These are phyloP conservation scores for Pogonomyrmex barbatus DNA, from an alignment of 1,140 invertebrate species.

Conservation along the genomic window DNA sequence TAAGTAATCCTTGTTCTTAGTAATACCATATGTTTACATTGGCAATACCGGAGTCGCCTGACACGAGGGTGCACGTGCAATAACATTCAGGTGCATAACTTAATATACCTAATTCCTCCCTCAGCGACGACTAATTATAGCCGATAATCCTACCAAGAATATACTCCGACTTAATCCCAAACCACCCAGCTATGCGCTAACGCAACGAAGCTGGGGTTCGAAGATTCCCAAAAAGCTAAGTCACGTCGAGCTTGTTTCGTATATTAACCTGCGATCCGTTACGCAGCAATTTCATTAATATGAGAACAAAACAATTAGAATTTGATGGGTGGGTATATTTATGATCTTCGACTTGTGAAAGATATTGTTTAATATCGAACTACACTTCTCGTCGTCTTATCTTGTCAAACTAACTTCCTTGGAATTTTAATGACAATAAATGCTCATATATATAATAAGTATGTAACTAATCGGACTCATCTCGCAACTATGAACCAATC, in stretches of 20 bases:
- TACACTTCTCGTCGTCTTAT: conserved; percentile 6
- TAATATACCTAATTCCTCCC: conserved; percentile 64
- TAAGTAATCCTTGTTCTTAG: conserved; percentile 61
- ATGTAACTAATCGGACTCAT: conserved; percentile 11
- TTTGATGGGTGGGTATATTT: conserved; percentile 8
- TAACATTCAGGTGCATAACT: conserved; percentile 78
- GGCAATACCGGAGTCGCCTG: conserved; percentile 58
- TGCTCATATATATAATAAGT: neutral
- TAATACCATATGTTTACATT: conserved; percentile 73
- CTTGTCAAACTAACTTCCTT: conserved; percentile 6
- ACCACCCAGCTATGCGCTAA: conserved; percentile 7
- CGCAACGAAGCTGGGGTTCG: conserved; percentile 5
- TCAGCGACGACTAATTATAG: conserved; percentile 71
- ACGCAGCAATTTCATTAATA: conserved; percentile 56
- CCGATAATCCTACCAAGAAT: conserved; percentile 72
- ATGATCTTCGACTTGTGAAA: conserved; percentile 27
- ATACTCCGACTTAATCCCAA: conserved; percentile 56
- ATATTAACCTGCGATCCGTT: conserved; percentile 42
- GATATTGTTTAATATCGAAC: conserved; percentile 34
- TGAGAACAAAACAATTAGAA: conserved; percentile 46
- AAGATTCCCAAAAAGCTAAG: conserved; percentile 51
- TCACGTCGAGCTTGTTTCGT: conserved; percentile 54
- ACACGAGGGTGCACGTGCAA: conserved; percentile 73
- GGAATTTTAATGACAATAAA: neutral
- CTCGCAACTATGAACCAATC: conserved; percentile 8